Evolutionary conservation across 2,797 vertebrate species (phyloP).

Genomic region (Galago senegalensis): DNA sequence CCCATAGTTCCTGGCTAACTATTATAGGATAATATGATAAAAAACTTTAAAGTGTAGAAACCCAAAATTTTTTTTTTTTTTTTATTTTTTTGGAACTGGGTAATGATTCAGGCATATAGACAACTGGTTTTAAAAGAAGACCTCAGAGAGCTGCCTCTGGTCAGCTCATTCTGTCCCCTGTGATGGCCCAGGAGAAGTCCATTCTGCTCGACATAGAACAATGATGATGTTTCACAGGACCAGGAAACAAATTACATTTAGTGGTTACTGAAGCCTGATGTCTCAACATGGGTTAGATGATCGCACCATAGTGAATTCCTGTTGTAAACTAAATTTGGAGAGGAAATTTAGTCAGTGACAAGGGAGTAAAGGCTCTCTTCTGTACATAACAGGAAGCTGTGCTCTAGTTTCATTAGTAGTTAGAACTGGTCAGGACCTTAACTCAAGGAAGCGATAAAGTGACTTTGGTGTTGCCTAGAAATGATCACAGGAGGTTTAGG

Average conservation of each 20-base stretch:
- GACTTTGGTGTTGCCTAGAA: background rate
- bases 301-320: background rate
- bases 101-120: background rate
- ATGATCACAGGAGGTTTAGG: background rate
- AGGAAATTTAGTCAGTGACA: background rate
- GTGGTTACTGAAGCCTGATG: background rate
- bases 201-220: background rate
- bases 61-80: background rate
- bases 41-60: background rate
- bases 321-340: background rate
- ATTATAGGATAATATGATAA: background rate
- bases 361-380: background rate
- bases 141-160: background rate
- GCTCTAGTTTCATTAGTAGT: background rate
- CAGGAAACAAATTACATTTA: background rate
- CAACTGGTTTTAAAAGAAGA: slow-evolving; percentile 16
- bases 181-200: background rate
- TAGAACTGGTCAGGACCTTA: background rate
- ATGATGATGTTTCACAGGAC: background rate
- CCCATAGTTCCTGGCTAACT: background rate
- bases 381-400: background rate
- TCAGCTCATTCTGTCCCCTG: background rate
- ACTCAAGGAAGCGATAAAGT: background rate
- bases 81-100: background rate
- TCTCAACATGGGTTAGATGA: background rate